Percentiles rank a stretch among this genome's conserved stretches.
phyloP scores from a whole-genome alignment of 2,797 vertebrate genomes.

The Sebastes dallii region DNA sequence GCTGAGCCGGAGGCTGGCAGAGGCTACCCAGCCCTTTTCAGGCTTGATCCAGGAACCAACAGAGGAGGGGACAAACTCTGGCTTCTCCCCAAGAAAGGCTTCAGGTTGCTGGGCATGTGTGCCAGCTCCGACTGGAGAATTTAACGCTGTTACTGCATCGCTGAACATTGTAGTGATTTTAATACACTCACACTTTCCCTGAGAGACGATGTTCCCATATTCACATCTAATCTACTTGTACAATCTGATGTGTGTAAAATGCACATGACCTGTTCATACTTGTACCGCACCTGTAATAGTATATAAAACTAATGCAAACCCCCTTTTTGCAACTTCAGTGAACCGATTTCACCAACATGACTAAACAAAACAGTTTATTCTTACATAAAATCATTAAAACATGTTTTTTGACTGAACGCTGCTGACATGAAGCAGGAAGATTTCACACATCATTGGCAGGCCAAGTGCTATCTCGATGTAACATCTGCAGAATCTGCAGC shows the following conservation, averaged over 20 bases:
- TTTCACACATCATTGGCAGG: neutral
- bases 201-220: neutral
- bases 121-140: constrained; percentile 1
- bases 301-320: neutral
- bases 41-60: constrained; percentile 22
- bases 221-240: neutral
- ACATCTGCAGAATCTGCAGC: constrained; percentile 15
- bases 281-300: neutral
- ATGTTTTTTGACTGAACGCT: neutral
- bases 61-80: constrained; percentile 10
- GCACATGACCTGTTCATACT: neutral
- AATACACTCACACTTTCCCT: neutral
- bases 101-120: constrained; percentile 20
- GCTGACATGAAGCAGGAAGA: neutral
- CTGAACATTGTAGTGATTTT: neutral
- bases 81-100: constrained; percentile 31
- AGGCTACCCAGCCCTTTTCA: constrained; percentile 26
- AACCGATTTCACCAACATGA: neutral
- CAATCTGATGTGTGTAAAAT: constrained; percentile 15
- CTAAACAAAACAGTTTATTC: neutral
- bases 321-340: neutral
- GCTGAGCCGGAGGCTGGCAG: constrained; percentile 19
- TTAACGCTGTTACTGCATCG: neutral
- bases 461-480: neutral
- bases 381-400: neutral